Base-by-base conservation (phyloP, 2,113 vertebrate genomes). In the Lanius collurio region DNA sequence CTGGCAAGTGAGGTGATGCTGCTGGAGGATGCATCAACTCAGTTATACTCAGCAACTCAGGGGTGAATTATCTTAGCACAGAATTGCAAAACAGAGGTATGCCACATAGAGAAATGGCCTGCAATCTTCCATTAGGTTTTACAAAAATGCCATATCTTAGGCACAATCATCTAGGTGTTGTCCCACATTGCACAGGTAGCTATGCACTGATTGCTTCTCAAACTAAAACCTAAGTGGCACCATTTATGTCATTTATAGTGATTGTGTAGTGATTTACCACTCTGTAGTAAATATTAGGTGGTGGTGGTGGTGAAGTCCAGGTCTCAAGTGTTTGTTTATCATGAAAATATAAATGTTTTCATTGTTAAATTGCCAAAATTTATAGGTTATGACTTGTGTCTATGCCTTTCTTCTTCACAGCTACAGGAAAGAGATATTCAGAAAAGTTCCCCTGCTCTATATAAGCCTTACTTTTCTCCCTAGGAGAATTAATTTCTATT, bases 1-100 rank as follows among this genome's bases (percentile, higher is more conserved):
- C 2, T 0, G 4, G 46, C 56, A 70, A 57, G 22, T 3, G 79
- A 86, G 18, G 49, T 5, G 44, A 15, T 39, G 46, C 15, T 33
- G 47, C 52, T 46, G 78, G 23, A 75, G 52, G 27, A 65, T 41
- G 55, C 74, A 31, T 2, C 10, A 57, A 10, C 39, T 26, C 68
- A 8, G 17, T 7, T 0, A 0, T 18, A 7, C 37, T 78, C 30
- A 18, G 13, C 42, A 26, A 9, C 22, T 33, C 8, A 28, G 26
- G 26, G 19, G 27, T 1, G 27, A 92, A 47, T 57, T 35, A 69
- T 6, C 35, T 71, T 9, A 15, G 56, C 47, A 53, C 16, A 44
- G 71, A 68, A 73, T 13, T 49, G 37, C 14, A 35, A 47, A 89
- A 5, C 6, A 39, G 26, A 62, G 21, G 22, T 21, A 13, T 65